phyloP scores from a whole-genome alignment of 1,140 invertebrate genomes.

The Sinella curviseta region DNA sequence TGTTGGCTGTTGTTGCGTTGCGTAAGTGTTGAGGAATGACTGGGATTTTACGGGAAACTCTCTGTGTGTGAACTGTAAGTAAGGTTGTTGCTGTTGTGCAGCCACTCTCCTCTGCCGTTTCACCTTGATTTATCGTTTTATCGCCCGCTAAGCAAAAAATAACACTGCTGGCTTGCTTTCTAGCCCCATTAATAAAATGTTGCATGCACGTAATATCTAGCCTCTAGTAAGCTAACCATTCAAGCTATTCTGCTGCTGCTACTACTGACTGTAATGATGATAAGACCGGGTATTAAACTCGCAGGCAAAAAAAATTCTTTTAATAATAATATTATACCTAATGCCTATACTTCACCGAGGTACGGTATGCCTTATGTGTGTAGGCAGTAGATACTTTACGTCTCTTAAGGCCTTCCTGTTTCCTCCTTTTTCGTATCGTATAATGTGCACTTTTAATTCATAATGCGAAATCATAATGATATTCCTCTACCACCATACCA shows the following conservation, averaged over 20 bases:
- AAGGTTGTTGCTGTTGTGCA: neutral
- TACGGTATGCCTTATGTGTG: too few species aligned
- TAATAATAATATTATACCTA: too few species aligned
- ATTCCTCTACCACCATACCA: neutral
- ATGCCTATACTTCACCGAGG: too few species aligned
- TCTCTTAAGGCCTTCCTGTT: conserved; percentile 7
- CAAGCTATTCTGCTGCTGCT: neutral
- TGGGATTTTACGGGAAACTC: neutral
- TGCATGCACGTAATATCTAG: neutral
- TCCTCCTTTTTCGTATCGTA: neutral
- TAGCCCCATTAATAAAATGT: conserved; percentile 11
- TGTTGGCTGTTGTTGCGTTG: neutral
- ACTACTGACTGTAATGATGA: neutral
- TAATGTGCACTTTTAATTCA: neutral
- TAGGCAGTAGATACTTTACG: too few species aligned
- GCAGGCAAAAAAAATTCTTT: neutral
- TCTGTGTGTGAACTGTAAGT: neutral
- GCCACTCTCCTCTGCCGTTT: neutral
- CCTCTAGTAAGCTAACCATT: neutral
- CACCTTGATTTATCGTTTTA: conserved; percentile 22
- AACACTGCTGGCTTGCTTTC: neutral
- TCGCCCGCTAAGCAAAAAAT: conserved; percentile 16
- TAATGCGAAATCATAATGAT: conserved; percentile 24
- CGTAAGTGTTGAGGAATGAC: neutral
- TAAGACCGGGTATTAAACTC: neutral